These are phyloP conservation scores for Malachius bipustulatus DNA, from an alignment of 2,888 invertebrate genomes.

Conservation along the genomic window DNA sequence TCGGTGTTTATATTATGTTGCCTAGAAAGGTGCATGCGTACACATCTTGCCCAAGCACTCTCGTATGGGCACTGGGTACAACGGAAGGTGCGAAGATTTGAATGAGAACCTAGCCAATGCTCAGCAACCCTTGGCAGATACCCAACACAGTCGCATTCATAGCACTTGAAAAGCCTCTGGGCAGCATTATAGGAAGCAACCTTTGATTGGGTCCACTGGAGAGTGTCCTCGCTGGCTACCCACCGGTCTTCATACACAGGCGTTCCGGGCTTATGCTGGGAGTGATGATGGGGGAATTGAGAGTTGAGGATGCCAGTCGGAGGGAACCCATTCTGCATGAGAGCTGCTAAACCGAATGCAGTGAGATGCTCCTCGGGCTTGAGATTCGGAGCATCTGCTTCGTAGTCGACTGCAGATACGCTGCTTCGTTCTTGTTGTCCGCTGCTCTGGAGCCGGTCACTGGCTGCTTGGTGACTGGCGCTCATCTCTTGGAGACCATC, in stretches of 20 bases:
- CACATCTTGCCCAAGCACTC: conserved; percentile 64
- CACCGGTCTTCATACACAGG: conserved; percentile 39
- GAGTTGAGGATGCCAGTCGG: conserved; percentile 52
- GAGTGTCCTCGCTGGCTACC: conserved; percentile 58
- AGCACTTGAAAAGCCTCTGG: conserved; percentile 62
- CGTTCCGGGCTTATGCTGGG: conserved; percentile 16
- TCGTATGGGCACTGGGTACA: conserved; percentile 61
- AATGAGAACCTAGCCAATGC: conserved; percentile 67
- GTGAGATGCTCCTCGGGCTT: conserved; percentile 61
- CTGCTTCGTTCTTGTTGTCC: conserved; percentile 29
- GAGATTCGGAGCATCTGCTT: conserved; percentile 38
- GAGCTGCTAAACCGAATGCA: conserved; percentile 61
- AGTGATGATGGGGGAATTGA: conserved; percentile 39
- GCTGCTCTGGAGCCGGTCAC: conserved; percentile 29
- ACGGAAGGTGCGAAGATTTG: conserved; percentile 50
- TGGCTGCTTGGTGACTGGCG: conserved; percentile 18
- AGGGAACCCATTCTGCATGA: conserved; percentile 64
- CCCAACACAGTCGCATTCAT: conserved; percentile 65
- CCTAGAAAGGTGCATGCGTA: conserved; percentile 57
- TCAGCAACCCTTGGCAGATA: conserved; percentile 62
- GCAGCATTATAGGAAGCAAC: conserved; percentile 69
- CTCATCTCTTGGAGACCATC: conserved; percentile 44
- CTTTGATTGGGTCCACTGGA: conserved; percentile 67
- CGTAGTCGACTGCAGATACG: conserved; percentile 39
- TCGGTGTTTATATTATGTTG: conserved; percentile 59